Evolutionary conservation across 1,140 invertebrate species (phyloP).

Genomic region (Rhopalosiphum padi): DNA sequence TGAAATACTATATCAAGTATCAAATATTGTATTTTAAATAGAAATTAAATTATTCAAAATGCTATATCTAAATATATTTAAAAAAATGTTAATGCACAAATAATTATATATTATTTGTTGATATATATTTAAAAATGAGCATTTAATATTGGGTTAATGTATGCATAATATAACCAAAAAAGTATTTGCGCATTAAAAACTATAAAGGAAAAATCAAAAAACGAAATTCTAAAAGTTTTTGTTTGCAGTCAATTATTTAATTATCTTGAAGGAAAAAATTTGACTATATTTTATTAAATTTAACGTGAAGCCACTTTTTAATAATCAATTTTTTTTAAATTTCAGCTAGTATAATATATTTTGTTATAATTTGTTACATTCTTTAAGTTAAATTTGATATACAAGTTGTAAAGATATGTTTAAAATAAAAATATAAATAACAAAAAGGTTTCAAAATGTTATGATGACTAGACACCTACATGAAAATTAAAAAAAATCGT

Average conservation of each 20-base stretch:
- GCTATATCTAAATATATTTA: neutral
- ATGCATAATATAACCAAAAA: neutral
- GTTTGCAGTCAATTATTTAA: constrained; percentile 7
- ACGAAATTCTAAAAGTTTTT: neutral
- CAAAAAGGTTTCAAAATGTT: neutral
- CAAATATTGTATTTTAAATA: neutral
- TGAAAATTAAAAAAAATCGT: neutral
- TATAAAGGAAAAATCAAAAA: neutral
- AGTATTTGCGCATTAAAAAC: neutral
- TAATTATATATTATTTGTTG: neutral
- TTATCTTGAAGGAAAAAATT: neutral
- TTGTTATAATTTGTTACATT: neutral
- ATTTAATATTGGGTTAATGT: neutral
- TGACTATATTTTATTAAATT: neutral
- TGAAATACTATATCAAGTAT: neutral
- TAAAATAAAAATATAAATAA: neutral
- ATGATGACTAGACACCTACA: neutral
- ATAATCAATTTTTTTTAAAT: neutral
- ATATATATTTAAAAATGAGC: neutral
- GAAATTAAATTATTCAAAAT: neutral
- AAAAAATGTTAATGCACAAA: neutral
- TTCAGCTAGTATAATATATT: neutral
- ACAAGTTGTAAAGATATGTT: neutral
- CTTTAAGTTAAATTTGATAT: neutral
- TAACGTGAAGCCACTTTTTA: neutral